Base-by-base conservation (phyloP, 92 coral and sea anemone species). In the Nematostella vectensis region DNA sequence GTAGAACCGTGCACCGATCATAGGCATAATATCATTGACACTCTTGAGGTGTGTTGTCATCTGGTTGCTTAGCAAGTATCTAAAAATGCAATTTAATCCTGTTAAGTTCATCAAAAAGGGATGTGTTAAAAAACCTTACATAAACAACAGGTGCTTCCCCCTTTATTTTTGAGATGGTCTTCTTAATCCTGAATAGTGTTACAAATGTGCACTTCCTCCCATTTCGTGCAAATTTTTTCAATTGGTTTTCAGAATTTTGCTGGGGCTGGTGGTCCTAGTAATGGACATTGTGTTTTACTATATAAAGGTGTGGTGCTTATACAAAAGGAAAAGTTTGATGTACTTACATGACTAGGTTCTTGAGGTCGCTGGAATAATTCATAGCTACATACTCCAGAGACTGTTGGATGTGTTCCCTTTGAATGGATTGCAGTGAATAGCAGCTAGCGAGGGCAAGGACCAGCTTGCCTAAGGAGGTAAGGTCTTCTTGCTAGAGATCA, bases 1-100 rank as follows among this genome's bases (percentile, higher is more conserved):
- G 67, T 93, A 93, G 65, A 93, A 93, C 52, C 99, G 61, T 57
- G 99, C 99, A 16, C 99, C 99, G 25, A 93, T 93, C 99, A 93
- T 93, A 1, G 99, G 99, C 99, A 93, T 93, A 45, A 93, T 76
- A 63, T 93, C 99, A 58, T 93, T 93, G 3, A 93, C 95, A 50
- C 88, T 93, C 65, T 87, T 93, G 85, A 87, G 77, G 69, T 87
- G 86, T 23, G 88, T 25, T 13, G 96, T 79, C 1, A 85, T 82
- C 1, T 93, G 94, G 52, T 87, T 88, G 57, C 88, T 72, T 19
- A 93, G 73, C 2, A 93, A 89, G 44, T 93, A 93, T n/a, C 99
- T 93, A 50, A 8, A 16, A 24, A n/a, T n/a, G n/a, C n/a, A n/a
- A n/a, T n/a, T n/a, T n/a, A n/a, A n/a, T n/a, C n/a, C n/a, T n/a